Base-by-base conservation (phyloP, 2,797 vertebrate species). In the Acestrorhynchus altus region DNA sequence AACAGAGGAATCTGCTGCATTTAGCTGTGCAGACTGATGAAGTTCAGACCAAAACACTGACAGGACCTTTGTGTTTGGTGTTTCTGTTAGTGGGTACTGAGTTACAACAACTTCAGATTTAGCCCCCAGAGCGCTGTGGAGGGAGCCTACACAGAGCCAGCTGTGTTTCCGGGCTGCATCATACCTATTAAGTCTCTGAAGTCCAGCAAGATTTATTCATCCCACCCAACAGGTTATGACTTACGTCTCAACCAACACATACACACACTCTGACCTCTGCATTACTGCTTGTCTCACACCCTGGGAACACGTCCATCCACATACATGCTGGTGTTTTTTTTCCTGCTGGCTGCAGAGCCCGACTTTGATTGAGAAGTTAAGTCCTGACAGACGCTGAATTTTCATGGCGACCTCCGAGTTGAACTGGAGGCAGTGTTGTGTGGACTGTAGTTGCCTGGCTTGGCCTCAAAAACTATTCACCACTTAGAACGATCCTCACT, bases 401-500 rank as follows among this genome's bases (percentile, higher is more conserved):
- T 70, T 54, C 12, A 35, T 8, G 18, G n/a, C 24, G 49, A 39
- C 49, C 51, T 54, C 59, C 69, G 73, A 39, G 24, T 63, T 51
- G 51, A 47, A 65, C 84, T 81, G 63, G 59, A 64, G n/a, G 5
- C 60, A 59, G 11, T 69, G 28, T 52, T 76, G n/a, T 35, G 57
- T 69, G 57, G 75, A 72, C 24, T 42, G 42, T 54, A 79, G 71
- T 47, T 69, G 68, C 69, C 73, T 70, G 70, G 78, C 66, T 78
- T 80, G 72, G 71, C 49, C 78, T 78, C 60, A 63, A 54, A 76
- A 85, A 82, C 85, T 56, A 79, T 82, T 86, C 70, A 76, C 35
- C 61, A 31, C 46, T 72, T 54, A 84, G 81, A 85, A 71, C 84
- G 86, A 83, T 88, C 84, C 69, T 86, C 49, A 61, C 77, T 65